Conservation (phyloP, 1,140 invertebrate species). For the Bathynomus jamesi region DNA sequence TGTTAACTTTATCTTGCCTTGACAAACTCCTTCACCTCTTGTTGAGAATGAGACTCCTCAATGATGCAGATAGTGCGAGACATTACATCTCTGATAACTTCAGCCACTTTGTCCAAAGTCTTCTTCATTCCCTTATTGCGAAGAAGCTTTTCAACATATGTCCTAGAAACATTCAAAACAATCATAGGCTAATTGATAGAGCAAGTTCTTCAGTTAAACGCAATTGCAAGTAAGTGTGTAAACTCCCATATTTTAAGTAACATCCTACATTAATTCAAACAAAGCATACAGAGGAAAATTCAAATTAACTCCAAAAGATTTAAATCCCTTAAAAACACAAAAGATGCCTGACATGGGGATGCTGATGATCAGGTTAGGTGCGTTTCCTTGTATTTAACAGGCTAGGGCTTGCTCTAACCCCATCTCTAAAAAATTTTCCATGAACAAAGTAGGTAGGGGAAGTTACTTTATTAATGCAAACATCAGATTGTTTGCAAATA, state of each 20-base stretch:
- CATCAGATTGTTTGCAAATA: too few species aligned
- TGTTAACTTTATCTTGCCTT: neutral
- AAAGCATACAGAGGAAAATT: neutral
- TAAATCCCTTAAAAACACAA: neutral
- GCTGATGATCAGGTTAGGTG: too few species aligned
- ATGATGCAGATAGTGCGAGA: slow-evolving; percentile 44
- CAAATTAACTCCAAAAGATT: neutral
- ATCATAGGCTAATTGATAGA: neutral
- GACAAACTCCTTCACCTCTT: neutral
- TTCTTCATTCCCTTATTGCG: slow-evolving; percentile 75
- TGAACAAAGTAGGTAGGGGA: too few species aligned
- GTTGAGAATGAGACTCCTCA: slow-evolving; percentile 38
- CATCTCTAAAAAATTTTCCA: too few species aligned
- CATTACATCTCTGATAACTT: slow-evolving; percentile 44
- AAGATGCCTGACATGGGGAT: neutral
- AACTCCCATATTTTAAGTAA: too few species aligned
- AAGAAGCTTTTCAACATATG: slow-evolving; percentile 76
- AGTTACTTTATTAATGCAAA: too few species aligned
- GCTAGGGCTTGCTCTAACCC: too few species aligned
- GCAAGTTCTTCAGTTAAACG: too few species aligned
- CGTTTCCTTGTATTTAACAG: too few species aligned
- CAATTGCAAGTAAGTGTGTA: too few species aligned
- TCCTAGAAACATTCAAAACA: slow-evolving; percentile 45
- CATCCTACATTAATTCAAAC: neutral
- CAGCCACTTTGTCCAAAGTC: slow-evolving; percentile 45